Conservation (phyloP, 2,888 invertebrate genomes). For the Parnassius orleans region DNA sequence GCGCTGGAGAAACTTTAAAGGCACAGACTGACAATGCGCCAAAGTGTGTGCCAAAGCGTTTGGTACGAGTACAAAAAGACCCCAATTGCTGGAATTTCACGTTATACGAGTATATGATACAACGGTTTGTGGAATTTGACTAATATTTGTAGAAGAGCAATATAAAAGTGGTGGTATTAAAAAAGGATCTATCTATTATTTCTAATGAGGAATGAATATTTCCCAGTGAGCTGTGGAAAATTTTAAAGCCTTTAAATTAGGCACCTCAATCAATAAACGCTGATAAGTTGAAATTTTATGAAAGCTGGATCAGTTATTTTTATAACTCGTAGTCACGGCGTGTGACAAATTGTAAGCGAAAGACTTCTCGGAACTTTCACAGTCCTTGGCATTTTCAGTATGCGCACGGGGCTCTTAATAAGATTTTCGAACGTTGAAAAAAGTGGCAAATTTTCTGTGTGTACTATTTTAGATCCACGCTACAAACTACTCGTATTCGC, state of each 20-base stretch:
- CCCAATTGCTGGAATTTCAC: slow-evolving; percentile 38
- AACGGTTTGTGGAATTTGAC: slow-evolving; percentile 34
- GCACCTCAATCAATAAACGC: slow-evolving; percentile 31
- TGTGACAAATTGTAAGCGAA: slow-evolving; percentile 18
- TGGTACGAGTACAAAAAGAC: slow-evolving; percentile 35
- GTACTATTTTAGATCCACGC: slow-evolving; percentile 32
- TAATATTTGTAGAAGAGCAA: slow-evolving; percentile 24
- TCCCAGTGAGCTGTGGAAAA: slow-evolving; percentile 22
- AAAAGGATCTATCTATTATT: slow-evolving; percentile 30
- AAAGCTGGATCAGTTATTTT: slow-evolving; percentile 35
- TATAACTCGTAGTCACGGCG: slow-evolving; percentile 32
- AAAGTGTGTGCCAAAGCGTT: slow-evolving; percentile 14
- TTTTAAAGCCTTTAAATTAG: slow-evolving; percentile 28
- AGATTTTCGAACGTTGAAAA: slow-evolving; percentile 27
- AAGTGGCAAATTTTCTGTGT: slow-evolving; percentile 30
- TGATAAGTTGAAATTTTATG: slow-evolving; percentile 36
- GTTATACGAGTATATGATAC: slow-evolving; percentile 34
- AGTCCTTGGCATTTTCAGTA: slow-evolving; percentile 6
- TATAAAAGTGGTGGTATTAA: slow-evolving; percentile 29
- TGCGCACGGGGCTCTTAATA: slow-evolving; percentile 19
- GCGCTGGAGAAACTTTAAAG: slow-evolving; percentile 29
- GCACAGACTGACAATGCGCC: background rate
- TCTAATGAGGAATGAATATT: slow-evolving; percentile 33
- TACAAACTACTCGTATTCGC: slow-evolving; percentile 30
- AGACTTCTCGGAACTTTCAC: slow-evolving; percentile 11